Percentiles rank a stretch among this genome's conserved stretches.
Conservation (phyloP, 2,797 vertebrate species). For the Silurus lanzhouensis region DNA sequence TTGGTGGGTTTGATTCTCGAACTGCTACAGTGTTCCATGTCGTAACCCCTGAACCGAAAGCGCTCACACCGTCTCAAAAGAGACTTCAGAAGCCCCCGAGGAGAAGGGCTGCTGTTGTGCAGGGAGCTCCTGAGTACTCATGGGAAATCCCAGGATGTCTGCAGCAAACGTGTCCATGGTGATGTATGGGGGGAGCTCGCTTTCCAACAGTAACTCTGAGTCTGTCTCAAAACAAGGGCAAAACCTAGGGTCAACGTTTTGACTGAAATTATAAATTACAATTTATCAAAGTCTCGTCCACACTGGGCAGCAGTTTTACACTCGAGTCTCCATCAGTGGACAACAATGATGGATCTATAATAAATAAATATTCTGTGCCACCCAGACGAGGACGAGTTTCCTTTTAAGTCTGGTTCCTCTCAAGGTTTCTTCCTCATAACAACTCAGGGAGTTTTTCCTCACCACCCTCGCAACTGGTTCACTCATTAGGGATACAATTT, state of each 20-base stretch:
- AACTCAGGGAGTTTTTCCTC: too few species aligned
- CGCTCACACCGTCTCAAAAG: not conserved
- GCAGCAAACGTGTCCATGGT: slow-evolving; percentile 77
- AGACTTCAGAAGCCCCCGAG: not conserved
- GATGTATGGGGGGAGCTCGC: slow-evolving; percentile 83
- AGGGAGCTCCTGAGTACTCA: slow-evolving; percentile 43
- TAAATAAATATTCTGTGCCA: too few species aligned
- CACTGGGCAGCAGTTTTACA: too few species aligned
- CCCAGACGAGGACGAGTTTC: too few species aligned
- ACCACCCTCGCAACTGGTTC: too few species aligned
- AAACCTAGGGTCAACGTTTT: not conserved
- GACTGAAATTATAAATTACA: not conserved
- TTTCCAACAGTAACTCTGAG: slow-evolving; percentile 70
- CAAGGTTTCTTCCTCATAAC: too few species aligned
- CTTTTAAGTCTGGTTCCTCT: too few species aligned
- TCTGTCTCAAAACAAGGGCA: slow-evolving; percentile 57
- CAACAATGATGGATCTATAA: too few species aligned
- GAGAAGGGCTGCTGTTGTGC: slow-evolving; percentile 32
- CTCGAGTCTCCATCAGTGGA: too few species aligned
- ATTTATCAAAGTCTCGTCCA: not conserved
- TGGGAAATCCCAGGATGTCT: slow-evolving; percentile 82
- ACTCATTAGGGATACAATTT: too few species aligned
- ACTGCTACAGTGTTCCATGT: not conserved
- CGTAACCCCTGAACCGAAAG: not conserved
- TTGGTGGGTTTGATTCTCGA: not conserved